Evolutionary conservation across 2,113 vertebrate genomes (phyloP).

Genomic region (Mormyrus lacerda): DNA sequence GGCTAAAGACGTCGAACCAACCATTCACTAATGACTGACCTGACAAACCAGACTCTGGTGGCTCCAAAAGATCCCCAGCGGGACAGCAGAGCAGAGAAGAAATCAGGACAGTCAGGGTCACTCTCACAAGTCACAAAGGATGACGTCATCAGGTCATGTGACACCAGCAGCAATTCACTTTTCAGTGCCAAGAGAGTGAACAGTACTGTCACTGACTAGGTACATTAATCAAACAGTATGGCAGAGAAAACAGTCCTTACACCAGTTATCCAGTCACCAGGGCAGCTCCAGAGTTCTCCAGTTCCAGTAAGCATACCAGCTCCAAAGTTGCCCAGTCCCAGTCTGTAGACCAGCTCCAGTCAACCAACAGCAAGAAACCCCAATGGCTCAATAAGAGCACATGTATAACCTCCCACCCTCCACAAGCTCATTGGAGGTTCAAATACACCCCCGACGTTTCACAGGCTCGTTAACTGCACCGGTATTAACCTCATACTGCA

Average conservation of each 20-base stretch:
- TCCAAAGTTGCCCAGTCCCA: neutral
- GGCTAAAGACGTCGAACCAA: neutral
- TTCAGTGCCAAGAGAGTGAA: neutral
- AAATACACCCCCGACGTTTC: neutral
- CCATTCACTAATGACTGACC: neutral
- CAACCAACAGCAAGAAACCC: neutral
- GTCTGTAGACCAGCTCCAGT: neutral
- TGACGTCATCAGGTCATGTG: neutral
- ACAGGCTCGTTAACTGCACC: neutral
- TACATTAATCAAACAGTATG: neutral
- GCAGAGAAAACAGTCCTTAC: neutral
- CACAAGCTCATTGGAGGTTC: neutral
- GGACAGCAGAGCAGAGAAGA: neutral
- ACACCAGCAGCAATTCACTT: neutral
- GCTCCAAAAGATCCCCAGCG: neutral
- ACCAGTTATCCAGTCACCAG: neutral
- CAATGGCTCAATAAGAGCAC: neutral
- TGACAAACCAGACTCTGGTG: neutral
- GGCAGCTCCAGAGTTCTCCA: neutral
- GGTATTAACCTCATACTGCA: neutral
- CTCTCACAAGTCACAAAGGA: neutral
- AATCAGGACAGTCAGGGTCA: neutral
- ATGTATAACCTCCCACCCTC: neutral
- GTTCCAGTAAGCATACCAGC: neutral
- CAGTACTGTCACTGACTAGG: neutral